Conservation (phyloP, 2,888 invertebrate genomes). For the Dorcus hopei region DNA sequence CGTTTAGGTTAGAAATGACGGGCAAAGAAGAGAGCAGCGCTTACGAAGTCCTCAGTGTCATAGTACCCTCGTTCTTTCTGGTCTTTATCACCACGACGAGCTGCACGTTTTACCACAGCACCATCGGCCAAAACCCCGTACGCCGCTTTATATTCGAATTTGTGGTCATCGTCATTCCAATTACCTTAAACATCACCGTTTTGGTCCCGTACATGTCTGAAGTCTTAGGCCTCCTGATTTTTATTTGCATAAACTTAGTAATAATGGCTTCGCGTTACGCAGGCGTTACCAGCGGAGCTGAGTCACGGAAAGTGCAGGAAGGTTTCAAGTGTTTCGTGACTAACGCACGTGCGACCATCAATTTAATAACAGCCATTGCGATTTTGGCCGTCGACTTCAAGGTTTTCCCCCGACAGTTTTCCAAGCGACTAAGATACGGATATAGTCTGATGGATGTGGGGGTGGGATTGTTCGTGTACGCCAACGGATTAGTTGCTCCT, state of each 20-base stretch:
- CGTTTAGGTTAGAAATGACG: slow-evolving; percentile 1
- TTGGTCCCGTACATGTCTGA: slow-evolving; percentile 45
- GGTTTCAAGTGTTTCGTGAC: slow-evolving; percentile 55
- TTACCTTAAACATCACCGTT: slow-evolving; percentile 58
- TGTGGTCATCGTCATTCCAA: slow-evolving; percentile 54
- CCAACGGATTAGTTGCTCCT: slow-evolving; percentile 73
- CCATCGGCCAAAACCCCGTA: slow-evolving; percentile 9
- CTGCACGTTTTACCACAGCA: slow-evolving; percentile 28
- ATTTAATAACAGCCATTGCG: slow-evolving; percentile 71
- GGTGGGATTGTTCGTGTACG: slow-evolving; percentile 81
- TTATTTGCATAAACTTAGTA: slow-evolving; percentile 6
- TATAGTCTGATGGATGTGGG: slow-evolving; percentile 94
- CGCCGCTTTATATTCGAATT: slow-evolving; percentile 54
- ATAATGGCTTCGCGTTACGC: slow-evolving; percentile 3
- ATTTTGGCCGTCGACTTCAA: slow-evolving; percentile 94
- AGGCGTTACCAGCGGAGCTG: not conserved
- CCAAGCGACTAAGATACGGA: slow-evolving; percentile 85
- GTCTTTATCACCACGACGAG: slow-evolving; percentile 37
- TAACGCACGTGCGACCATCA: slow-evolving; percentile 66
- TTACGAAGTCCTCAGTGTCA: slow-evolving; percentile 49
- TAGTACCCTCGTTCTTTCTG: slow-evolving; percentile 41
- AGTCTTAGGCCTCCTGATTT: slow-evolving; percentile 9
- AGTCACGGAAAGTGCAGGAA: not conserved
- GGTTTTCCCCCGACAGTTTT: slow-evolving; percentile 78
- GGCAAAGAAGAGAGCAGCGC: slow-evolving; percentile 36